Base-by-base conservation (phyloP, 2,113 vertebrate genomes). In the Calypte anna region DNA sequence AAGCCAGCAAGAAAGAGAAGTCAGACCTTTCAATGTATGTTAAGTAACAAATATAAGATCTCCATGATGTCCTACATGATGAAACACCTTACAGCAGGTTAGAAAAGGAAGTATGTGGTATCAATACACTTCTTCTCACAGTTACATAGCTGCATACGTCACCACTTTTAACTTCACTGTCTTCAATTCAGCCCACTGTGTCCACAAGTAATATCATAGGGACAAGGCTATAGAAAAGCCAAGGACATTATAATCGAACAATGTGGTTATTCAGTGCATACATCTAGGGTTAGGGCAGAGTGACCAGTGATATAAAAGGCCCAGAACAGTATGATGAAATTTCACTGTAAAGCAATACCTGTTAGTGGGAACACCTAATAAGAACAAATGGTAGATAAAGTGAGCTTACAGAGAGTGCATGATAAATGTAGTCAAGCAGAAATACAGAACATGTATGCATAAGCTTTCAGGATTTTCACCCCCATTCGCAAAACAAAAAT, bases 101-200 rank as follows among this genome's bases (percentile, higher is more conserved):
- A 93, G 83, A 93, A 97, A 93, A 88, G 82, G 69, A 88, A 91
- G 88, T 91, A 93, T 86, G 83, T 66, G 88, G 90, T 83, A 97
- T 96, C 93, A 96, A 96, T 97, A 94, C 90, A 48, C 95, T 94
- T 81, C 91, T 96, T 68, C 93, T 82, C 80, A 96, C 91, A 96
- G 96, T 97, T 96, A 93, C 95, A 96, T 96, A 96, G 95, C 94
- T 95, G 92, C 95, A 97, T 96, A 97, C 90, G 94, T 97, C 95
- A 96, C 82, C 43, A 50, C 91, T 96, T 96, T 95, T 62, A 97
- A 97, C 79, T 96, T 93, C 90, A 58, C 91, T 46, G 57, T 95
- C 91, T 97, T 97, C 93, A 90, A 91, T 83, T 68, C 58, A 91
- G 88, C 95, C 88, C 62, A 96, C 96, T 96, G 94, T 95, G 93